Base-by-base conservation (phyloP, 1,140 invertebrate genomes). In the Lordiphosa mommai region DNA sequence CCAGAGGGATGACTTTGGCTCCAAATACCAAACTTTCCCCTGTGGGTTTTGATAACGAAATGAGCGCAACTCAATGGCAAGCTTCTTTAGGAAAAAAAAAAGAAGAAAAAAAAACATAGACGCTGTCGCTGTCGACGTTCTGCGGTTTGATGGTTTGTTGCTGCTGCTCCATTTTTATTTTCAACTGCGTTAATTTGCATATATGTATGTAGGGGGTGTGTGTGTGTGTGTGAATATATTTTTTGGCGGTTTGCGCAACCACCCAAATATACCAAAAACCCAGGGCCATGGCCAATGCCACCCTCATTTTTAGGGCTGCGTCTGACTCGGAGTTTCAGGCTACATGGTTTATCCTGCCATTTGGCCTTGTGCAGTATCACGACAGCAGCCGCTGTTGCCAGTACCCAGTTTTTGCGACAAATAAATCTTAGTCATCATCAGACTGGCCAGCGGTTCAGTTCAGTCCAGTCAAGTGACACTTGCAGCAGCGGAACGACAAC, bases 331-430 rank as follows among this genome's bases (percentile, higher is more conserved):
- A 53, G 48, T 55, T 40, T 17, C 84, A 86, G 84, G 84, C 84
- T 86, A 84, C 84, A 71, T 86, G 84, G 84, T 84, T 86, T 76
- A 86, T 86, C 84, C 84, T 86, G 84, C 53, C 77, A 55, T 67
- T 63, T 80, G 84, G 66, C 84, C 84, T 86, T 82, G 84, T 86
- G 76, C 84, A 86, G 84, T 86, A 65, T 72, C 61, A 68, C 72
- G 73, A 76, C 84, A 84, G 84, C 84, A 86, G 84, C 76, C 84
- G 82, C 70, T 86, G 84, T 86, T 80, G 84, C 77, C 72, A 87
- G 84, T 86, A 57, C 66, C 65, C 74, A 80, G 79, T 85, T 56
- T 44, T 61, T 63, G 76, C 70, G 64, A 84, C 79, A 77, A 84
- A 84, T 84, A 84, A 84, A 84, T 84, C 79, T 85, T 84, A 79